Evolutionary conservation across 2,113 vertebrate species (phyloP), one percentile per base, ranked within the genome.

Genomic region (Forbesichthys agassizii): DNA sequence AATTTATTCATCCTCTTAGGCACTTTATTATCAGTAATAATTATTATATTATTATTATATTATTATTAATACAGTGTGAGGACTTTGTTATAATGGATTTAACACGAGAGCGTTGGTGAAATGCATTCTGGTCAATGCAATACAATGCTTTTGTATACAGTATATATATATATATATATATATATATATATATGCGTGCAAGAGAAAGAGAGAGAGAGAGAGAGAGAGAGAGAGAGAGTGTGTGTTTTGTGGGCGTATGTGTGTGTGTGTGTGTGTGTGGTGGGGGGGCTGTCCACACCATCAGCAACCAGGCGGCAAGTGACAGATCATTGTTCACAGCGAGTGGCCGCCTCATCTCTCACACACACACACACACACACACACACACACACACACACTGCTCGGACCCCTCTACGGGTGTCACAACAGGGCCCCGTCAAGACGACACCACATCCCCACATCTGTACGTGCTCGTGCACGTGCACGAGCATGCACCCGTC

Each of bases 291-390:
- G 73, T 65, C 75, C 71, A 77, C 75, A 78, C 80, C 20, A 58
- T 76, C 68, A 71, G 75, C 65, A 74, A 72, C 68, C 61, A 67
- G 72, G 72, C 36, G 57, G 72, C 77, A 73, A 81, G 74, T 84
- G 87, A 86, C 86, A 75, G 87, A 88, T 89, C 87, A 86, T 89
- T 89, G 87, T 88, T 89, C 81, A 78, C 81, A 77, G 79, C 78
- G 46, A 86, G 84, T 66, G 49, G 73, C 72, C 79, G 4, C 80
- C 80, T 87, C 86, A 83, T 84, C 84, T 69, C n/a, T n/a, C 78
- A 71, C 85, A 75, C 74, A 16, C 79, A 71, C 48, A 42, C 36
- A 42, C 36, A 42, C 36, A 42, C 3, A 42, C 5, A 42, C 36
- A 42, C 36, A 7, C 36, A 42, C 36, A 42, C 36, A 42, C 36